These are phyloP conservation scores for Eurytoma adleriae DNA, from an alignment of 2,888 invertebrate species.

Conservation along the genomic window DNA sequence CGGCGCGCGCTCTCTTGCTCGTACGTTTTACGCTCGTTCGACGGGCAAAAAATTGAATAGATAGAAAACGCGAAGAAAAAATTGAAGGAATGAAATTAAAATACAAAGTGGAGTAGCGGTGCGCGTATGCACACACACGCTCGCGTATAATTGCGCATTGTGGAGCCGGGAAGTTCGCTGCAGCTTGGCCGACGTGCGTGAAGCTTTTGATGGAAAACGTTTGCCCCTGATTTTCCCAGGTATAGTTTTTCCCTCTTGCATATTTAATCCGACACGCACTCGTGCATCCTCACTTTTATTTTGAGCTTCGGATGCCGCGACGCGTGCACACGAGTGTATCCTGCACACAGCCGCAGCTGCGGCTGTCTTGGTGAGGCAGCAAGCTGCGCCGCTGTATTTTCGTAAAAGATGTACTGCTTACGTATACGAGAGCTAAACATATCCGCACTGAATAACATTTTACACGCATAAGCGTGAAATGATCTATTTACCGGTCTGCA, in stretches of 20 bases:
- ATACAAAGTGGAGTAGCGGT: constrained; percentile 33
- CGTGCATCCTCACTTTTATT: constrained; percentile 45
- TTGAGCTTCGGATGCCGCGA: constrained; percentile 17
- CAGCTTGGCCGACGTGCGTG: constrained; percentile 31
- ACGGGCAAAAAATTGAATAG: constrained; percentile 27
- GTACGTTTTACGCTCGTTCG: neutral
- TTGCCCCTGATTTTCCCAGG: constrained; percentile 70
- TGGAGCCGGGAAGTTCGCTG: constrained; percentile 17
- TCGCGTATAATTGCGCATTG: constrained; percentile 57
- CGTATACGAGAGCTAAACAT: neutral
- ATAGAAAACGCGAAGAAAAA: neutral
- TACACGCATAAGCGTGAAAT: neutral
- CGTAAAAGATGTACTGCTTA: neutral
- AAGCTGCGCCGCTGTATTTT: neutral
- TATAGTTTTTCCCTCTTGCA: constrained; percentile 65
- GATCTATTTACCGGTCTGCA: neutral
- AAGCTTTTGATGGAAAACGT: constrained; percentile 52
- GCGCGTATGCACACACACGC: constrained; percentile 61
- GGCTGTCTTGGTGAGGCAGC: neutral
- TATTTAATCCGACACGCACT: constrained; percentile 69
- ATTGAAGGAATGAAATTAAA: constrained; percentile 40
- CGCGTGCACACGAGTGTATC: constrained; percentile 29
- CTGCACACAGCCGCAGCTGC: constrained; percentile 40
- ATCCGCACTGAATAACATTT: constrained; percentile 14
- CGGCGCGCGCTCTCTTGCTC: neutral